These are phyloP conservation scores for Lamellibrachia luymesi DNA, from an alignment of 1,140 invertebrate genomes.

Conservation along the genomic window DNA sequence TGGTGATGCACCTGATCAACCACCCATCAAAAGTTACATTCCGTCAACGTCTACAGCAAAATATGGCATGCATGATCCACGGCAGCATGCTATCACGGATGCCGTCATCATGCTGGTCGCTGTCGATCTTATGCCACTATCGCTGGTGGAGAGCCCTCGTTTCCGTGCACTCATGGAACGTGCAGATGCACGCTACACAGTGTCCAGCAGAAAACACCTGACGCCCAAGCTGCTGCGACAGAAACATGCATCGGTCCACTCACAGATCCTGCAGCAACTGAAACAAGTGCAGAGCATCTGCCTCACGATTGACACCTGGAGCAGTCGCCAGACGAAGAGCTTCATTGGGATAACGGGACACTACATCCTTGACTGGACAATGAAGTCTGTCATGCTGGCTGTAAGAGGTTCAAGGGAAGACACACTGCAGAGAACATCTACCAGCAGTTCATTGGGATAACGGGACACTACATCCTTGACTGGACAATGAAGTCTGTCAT, in stretches of 20 bases:
- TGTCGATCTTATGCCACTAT: not conserved
- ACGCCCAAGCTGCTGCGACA: not conserved
- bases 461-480: too few relatives aligned
- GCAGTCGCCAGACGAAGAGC: not conserved
- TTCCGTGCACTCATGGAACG: not conserved
- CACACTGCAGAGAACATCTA: too few relatives aligned
- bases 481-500: too few relatives aligned
- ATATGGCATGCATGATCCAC: not conserved
- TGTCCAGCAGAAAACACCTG: not conserved
- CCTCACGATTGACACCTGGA: not conserved
- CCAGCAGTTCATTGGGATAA: too few relatives aligned
- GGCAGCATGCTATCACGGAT: constrained; percentile 5
- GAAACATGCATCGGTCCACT: constrained; percentile 11
- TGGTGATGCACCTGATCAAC: too few relatives aligned
- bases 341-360: too few relatives aligned
- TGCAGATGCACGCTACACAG: not conserved
- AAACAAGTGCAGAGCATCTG: constrained; percentile 8
- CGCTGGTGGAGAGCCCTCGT: not conserved
- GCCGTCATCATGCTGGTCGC: not conserved
- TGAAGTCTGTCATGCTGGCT: too few relatives aligned
- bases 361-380: too few relatives aligned
- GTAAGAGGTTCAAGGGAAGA: too few relatives aligned
- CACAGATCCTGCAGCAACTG: not conserved
- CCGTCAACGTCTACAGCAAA: too few relatives aligned
- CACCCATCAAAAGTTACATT: too few relatives aligned